Evolutionary conservation across 2,797 vertebrate species (phyloP).

Genomic region (Helarctos malayanus): DNA sequence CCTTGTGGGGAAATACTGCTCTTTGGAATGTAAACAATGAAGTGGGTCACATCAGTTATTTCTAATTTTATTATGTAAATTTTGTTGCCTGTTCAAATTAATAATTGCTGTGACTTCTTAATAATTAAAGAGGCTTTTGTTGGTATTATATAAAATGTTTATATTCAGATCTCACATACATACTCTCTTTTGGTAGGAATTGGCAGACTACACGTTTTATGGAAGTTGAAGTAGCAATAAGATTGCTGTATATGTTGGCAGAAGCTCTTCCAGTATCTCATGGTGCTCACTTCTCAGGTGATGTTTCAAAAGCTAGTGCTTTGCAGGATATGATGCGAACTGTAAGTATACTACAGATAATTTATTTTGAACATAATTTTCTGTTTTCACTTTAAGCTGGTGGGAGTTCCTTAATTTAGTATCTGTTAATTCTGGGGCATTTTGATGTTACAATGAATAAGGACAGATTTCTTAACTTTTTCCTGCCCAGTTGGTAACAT

Average conservation of each 20-base stretch:
- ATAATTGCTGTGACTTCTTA: not conserved
- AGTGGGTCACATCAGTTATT: not conserved
- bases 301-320: slow-evolving; percentile 94
- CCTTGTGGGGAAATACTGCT: not conserved
- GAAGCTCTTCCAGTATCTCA: slow-evolving; percentile 98
- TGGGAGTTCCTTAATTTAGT: not conserved
- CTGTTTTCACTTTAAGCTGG: slow-evolving; percentile 21
- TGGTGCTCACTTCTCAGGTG: slow-evolving; percentile 97
- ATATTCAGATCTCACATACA: not conserved
- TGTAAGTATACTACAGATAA: slow-evolving; percentile 88
- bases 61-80: slow-evolving; percentile 15
- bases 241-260: slow-evolving; percentile 98
- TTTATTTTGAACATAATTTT: slow-evolving; percentile 65
- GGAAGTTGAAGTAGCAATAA: slow-evolving; percentile 98
- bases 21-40: not conserved
- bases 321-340: slow-evolving; percentile 99
- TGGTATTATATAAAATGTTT: not conserved
- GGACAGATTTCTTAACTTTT: slow-evolving; percentile 62
- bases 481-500: slow-evolving; percentile 94
- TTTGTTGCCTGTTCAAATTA: slow-evolving; percentile 32
- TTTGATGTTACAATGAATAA: slow-evolving; percentile 16
- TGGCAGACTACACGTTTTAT: slow-evolving; percentile 96
- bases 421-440: slow-evolving; percentile 30
- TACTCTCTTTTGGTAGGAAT: slow-evolving; percentile 87
- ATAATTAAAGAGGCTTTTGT: slow-evolving; percentile 14